Evolutionary conservation across 2,888 invertebrate species (phyloP), one percentile per base, ranked within the genome.

Genomic region (Leptinotarsa juncta): DNA sequence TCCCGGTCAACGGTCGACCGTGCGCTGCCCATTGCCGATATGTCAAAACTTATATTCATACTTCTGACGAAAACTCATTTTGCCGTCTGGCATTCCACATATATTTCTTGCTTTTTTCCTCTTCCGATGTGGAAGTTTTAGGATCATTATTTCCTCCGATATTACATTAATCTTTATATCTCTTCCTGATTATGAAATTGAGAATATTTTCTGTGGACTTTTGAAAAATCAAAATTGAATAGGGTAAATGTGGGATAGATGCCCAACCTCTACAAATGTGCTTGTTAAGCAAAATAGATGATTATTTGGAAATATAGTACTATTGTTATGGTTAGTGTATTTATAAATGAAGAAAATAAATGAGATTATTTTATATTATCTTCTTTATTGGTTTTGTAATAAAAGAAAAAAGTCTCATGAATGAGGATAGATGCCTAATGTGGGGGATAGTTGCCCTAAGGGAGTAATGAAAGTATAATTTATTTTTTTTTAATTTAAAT

Each of bases 11-110:
- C 71, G 71, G 66, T 72, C 71, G 70, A 57, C 70, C 65, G 78
- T 60, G 51, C 72, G 49, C 71, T 74, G 67, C 62, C 74, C 72
- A 73, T 67, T 66, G 65, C 78, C 77, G 78, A 78, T 77, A 78
- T 75, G 78, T 77, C 77, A 77, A 78, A 78, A 78, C 76, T 78
- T 78, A 74, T 78, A 78, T 67, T 74, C 73, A 72, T 70, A 72
- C 72, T 66, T 72, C 65, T 75, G 74, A 76, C 72, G 78, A 74
- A 76, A 77, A 75, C 75, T 78, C 77, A 74, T 74, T 77, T 74
- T 73, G 67, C 71, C 53, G 65, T 70, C 75, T 73, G 75, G 73
- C 73, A 73, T 73, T 72, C 71, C 73, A 73, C n/a, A 74, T 74
- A 74, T 49, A 74, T 74, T 66, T 67, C 70, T 74, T 74, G 65